phyloP scores from a whole-genome alignment of 2,888 invertebrate genomes.

The Eudemis profundana region DNA sequence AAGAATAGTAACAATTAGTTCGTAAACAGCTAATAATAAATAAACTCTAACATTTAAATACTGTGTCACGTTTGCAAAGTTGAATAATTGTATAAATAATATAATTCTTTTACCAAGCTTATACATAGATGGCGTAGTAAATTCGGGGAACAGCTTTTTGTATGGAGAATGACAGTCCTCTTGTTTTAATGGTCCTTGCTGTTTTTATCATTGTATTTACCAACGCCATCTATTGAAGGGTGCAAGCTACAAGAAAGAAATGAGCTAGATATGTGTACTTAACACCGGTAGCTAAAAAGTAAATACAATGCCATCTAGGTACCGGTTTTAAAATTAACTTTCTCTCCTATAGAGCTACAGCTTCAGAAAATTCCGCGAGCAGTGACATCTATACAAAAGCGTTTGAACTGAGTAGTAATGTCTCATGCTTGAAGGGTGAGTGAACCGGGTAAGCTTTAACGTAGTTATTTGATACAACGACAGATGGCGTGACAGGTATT shows the following conservation, averaged over 20 bases:
- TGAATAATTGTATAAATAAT: too few relatives aligned
- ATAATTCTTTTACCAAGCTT: too few relatives aligned
- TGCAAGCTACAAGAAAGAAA: neutral
- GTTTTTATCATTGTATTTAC: neutral
- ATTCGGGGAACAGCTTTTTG: too few relatives aligned
- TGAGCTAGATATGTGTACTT: neutral
- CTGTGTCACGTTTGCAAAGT: too few relatives aligned
- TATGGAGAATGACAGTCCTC: too few relatives aligned
- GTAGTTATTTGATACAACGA: neutral
- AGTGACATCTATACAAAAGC: slow-evolving; percentile 23
- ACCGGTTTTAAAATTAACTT: neutral
- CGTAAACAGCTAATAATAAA: too few relatives aligned
- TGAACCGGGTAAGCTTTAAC: neutral
- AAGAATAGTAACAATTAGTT: too few relatives aligned
- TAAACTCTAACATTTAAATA: too few relatives aligned
- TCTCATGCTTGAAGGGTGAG: neutral
- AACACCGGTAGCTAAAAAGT: neutral
- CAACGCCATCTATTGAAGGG: slow-evolving; percentile 30
- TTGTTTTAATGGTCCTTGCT: neutral
- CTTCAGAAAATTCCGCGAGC: neutral
- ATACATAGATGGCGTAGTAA: too few relatives aligned
- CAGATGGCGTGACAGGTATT: slow-evolving; percentile 19
- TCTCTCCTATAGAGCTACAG: neutral
- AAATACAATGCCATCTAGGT: slow-evolving; percentile 22
- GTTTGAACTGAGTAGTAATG: neutral